Percentiles rank a stretch among this genome's conserved stretches.
Evolutionary conservation across 30 jellyfish, hydroid and myxozoan species (phyloP).

Genomic region (Hydractinia symbiolongicarpus): DNA sequence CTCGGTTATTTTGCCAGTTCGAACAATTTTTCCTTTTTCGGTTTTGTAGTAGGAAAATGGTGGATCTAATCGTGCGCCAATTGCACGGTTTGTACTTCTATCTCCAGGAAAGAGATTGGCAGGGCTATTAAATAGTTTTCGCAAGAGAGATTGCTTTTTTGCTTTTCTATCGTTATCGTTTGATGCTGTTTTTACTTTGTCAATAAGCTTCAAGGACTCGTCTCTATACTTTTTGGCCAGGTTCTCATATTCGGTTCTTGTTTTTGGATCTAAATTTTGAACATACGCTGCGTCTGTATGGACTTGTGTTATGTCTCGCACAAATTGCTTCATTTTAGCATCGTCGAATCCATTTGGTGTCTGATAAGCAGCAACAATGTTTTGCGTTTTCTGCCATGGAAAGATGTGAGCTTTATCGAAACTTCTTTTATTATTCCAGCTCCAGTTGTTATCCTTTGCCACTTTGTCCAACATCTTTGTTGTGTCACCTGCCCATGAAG

Average conservation of each 20-base stretch:
- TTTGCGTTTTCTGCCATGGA: not conserved
- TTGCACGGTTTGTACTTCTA: not conserved
- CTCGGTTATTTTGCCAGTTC: not conserved
- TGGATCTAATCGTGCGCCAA: not conserved
- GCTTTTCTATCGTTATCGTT: not conserved
- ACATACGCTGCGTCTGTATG: slow-evolving; percentile 3
- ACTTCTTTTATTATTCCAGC: not conserved
- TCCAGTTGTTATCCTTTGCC: not conserved
- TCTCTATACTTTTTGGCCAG: not conserved
- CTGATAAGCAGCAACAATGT: not conserved
- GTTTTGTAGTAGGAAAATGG: not conserved
- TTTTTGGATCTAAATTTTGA: not conserved
- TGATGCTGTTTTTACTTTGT: not conserved
- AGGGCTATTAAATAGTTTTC: not conserved
- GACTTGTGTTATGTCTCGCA: not conserved
- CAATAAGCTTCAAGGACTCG: too few relatives aligned
- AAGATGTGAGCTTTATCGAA: not conserved
- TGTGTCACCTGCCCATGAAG: not conserved
- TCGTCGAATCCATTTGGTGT: not conserved
- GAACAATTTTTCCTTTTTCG: not conserved
- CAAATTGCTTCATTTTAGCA: not conserved
- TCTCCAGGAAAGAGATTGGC: slow-evolving; percentile 10
- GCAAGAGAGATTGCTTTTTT: not conserved
- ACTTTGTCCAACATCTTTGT: not conserved
- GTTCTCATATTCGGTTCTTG: not conserved